phyloP scores from a whole-genome alignment of 2,888 invertebrate genomes.

The Muscina levida region DNA sequence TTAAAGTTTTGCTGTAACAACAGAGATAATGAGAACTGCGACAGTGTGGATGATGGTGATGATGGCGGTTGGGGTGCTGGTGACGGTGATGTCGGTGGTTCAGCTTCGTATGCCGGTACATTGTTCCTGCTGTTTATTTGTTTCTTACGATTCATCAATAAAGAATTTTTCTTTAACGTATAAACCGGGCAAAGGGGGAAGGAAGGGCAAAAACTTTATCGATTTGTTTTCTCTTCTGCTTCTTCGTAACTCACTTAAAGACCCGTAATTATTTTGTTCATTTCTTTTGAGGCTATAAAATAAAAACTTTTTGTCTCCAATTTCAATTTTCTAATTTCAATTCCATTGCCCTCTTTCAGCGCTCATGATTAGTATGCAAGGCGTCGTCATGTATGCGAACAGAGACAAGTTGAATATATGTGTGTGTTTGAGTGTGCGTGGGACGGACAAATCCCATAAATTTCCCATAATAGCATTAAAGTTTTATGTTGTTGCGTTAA shows the following conservation, averaged over 20 bases:
- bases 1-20: conserved; percentile 52
- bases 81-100: neutral
- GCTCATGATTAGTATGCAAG: too few species aligned
- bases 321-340: conserved; percentile 30
- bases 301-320: conserved; percentile 1
- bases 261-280: conserved; percentile 47
- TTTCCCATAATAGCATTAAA: conserved; percentile 38
- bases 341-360: conserved; percentile 11
- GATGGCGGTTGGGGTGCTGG: neutral
- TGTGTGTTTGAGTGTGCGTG: conserved; percentile 42
- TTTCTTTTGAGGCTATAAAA: conserved; percentile 1
- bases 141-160: conserved; percentile 60
- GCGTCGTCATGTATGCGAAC: too few species aligned
- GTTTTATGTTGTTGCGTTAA: conserved; percentile 37
- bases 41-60: neutral
- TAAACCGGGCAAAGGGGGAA: neutral
- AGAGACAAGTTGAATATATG: too few species aligned
- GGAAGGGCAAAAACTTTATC: conserved; percentile 18
- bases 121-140: conserved; percentile 45
- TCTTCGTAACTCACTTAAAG: conserved; percentile 21
- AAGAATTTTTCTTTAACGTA: conserved; percentile 47
- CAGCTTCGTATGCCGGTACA: conserved; percentile 11
- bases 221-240: conserved; percentile 18
- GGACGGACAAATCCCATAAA: conserved; percentile 46
- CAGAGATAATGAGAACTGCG: neutral